Conservation (phyloP, 2,888 invertebrate genomes). For the Oligia latruncula region DNA sequence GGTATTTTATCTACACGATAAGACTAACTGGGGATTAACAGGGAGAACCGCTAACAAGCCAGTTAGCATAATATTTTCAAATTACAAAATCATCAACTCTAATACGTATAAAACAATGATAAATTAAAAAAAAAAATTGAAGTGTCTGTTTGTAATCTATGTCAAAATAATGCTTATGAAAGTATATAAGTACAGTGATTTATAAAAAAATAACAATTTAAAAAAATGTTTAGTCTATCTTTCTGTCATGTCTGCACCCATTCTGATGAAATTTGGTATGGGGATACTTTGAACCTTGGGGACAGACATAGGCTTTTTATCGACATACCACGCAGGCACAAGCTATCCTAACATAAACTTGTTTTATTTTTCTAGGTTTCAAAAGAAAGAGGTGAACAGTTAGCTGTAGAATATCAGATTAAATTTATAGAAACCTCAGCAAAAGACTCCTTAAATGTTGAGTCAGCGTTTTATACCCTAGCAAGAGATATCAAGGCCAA, state of each 20-base stretch:
- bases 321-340: not conserved
- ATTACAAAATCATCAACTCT: conserved; percentile 34
- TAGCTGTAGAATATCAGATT: conserved; percentile 99
- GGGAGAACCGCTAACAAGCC: conserved; percentile 11
- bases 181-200: no score
- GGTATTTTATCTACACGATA: conserved; percentile 49
- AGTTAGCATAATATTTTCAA: conserved; percentile 24
- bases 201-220: no score
- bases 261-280: not conserved
- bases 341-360: not conserved
- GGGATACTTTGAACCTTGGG: not conserved
- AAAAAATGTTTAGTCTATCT: no score
- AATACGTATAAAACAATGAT: not conserved
- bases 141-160: not conserved
- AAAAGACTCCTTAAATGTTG: conserved; percentile 99
- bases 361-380: conserved; percentile 91
- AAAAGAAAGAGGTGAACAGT: conserved; percentile 98
- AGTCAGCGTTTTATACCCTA: conserved; percentile 99
- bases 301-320: not conserved
- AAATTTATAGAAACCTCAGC: conserved; percentile 99
- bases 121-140: not conserved
- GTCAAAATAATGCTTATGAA: no score
- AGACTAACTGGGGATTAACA: conserved; percentile 51
- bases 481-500: conserved; percentile 99
- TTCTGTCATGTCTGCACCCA: not conserved